Evolutionary conservation across 2,888 invertebrate genomes (phyloP), one percentile per base, ranked within the genome.

Genomic region (Drosophila ustulata): DNA sequence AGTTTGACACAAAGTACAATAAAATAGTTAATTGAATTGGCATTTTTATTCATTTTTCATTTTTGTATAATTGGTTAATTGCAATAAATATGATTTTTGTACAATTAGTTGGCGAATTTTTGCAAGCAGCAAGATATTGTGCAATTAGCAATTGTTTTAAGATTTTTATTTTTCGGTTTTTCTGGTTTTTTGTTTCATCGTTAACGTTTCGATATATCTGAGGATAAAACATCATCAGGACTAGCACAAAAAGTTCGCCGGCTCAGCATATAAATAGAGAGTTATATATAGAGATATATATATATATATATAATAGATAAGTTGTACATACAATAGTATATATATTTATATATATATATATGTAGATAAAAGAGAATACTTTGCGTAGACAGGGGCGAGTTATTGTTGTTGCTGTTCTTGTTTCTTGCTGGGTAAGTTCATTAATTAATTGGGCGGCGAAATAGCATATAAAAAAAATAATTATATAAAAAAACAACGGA

Each of bases 181-280:
- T 18, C 18, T 62, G 62, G 26, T 46, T 82, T 37, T 11, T 73
- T 63, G 45, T 61, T 58, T 68, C 37, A 37, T 37, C 62, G 65
- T 71, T 57, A 43, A 43, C 57, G 66, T 78, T 65, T 62, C 56
- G 70, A 66, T 57, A 43, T 47, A 43, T 47, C 73, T 58, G 69
- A 78, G 76, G 76, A 78, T 83, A 61, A 61, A 67, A 18, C 83
- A 75, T 74, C 74, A 58, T 58, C 75, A 78, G 76, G 82, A 82
- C 82, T 82, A 82, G 82, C 82, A 87, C 82, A 78, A 87, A 78
- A 82, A 82, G 52, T 73, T 85, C 82, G 65, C 80, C 73, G 73
- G 82, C 82, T 87, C 88, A 79, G 79, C 85, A 74, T 85, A 71
- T 80, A 66, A 66, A 75, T 76, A 72, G 51, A 72, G 50, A 73